A percentile compares a stretch with the other conserved stretches of the same genome.
These are phyloP conservation scores for Epinotia nisella DNA, from an alignment of 2,888 invertebrate genomes.

Conservation along the genomic window DNA sequence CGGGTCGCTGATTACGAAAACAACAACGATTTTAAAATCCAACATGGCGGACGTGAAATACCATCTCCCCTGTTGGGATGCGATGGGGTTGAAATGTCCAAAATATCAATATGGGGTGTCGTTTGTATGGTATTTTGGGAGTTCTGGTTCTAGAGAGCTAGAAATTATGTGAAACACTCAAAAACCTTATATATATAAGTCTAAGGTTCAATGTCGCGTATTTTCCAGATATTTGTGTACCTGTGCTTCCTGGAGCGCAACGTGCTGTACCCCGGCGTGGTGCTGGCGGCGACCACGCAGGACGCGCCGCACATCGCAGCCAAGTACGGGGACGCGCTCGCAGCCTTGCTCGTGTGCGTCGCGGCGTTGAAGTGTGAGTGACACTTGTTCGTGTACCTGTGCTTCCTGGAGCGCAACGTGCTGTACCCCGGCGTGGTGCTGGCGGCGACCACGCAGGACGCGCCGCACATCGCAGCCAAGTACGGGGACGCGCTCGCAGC, in stretches of 20 bases:
- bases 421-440: conserved; percentile 96
- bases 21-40: too few species aligned
- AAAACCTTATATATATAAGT: too few species aligned
- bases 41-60: too few species aligned
- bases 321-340: conserved; percentile 91
- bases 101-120: too few species aligned
- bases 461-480: conserved; percentile 89
- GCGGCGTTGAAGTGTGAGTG: conserved; percentile 92
- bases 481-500: conserved; percentile 92
- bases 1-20: too few species aligned
- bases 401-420: conserved; percentile 93
- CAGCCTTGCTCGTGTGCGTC: conserved; percentile 92
- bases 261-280: conserved; percentile 95
- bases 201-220: too few species aligned
- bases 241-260: conserved; percentile 96
- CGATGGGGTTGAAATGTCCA: too few species aligned
- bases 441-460: conserved; percentile 94
- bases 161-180: too few species aligned
- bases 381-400: neutral
- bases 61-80: too few species aligned
- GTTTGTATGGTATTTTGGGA: too few species aligned
- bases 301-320: conserved; percentile 91
- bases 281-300: conserved; percentile 94
- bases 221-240: conserved; percentile 90
- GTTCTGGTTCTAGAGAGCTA: too few species aligned